Base-by-base conservation (phyloP, 2,113 vertebrate genomes). In the Dermatemys mawii region DNA sequence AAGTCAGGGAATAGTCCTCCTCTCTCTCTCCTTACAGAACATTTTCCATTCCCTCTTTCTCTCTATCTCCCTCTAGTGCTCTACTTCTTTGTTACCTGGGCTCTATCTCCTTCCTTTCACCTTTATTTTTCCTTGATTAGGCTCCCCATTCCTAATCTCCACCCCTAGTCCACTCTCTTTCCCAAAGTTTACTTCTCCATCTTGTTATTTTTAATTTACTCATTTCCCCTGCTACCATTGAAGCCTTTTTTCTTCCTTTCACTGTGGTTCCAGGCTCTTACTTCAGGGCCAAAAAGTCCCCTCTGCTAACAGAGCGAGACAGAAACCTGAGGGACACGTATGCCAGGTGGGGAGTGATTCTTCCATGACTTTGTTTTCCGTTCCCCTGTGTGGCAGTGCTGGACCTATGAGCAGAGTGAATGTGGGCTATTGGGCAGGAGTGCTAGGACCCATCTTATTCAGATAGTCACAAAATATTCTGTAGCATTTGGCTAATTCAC, bases 171-270 rank as follows among this genome's bases (percentile, higher is more conserved):
- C 32, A 17, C 32, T 10, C 11, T 84, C 44, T 80, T 95, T 70
- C 63, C 4, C 8, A 73, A 73, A 27, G 16, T 97, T 93, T 95
- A 41, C 86, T n/a, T 70, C 63, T 22, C 63, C 57, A 60, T 16
- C 82, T 87, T 76, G 26, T 55, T 80, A 80, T 38, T 44, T 60
- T 22, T 81, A 0, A 8, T 12, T 60, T 54, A 38, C 3, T 60
- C 6, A 35, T 75, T 87, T 49, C 44, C 54, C 55, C 14, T 84
- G 55, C 60, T 49, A 81, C 6, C 8, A 26, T 93, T 63, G n/a
- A 87, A 38, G 63, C 2, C 0, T 79, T 51, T 81, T 24, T 35
- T 0, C 44, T 75, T 78, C 12, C 0, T 5, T 8, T 13, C 21
- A 78, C 93, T 49, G 81, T 81, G 5, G 35, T n/a, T 38, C 63